Base-by-base conservation (phyloP, 2,888 invertebrate species). In the Acleris emargana region DNA sequence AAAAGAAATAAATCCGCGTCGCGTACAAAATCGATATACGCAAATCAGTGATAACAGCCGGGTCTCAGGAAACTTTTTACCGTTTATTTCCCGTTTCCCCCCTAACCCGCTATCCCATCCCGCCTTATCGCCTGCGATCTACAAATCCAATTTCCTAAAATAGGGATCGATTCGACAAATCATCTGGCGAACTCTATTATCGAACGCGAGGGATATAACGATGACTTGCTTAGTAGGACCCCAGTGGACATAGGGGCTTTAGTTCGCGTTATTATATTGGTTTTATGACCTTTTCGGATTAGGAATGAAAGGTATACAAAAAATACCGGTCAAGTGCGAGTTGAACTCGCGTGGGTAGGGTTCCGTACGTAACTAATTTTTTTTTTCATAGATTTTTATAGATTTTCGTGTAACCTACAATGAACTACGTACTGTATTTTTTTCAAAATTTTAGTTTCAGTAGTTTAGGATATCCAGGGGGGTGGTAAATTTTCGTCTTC, bases 101-200 rank as follows among this genome's bases (percentile, higher is more conserved):
- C 71, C 76, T 73, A 69, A 69, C 75, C 78, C 74, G 76, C 74
- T 57, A 57, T 66, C 73, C 78, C 74, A 76, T 73, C 71, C 80
- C 76, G 78, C 77, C 82, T 84, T 89, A 88, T 93, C 92, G 87
- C 79, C 79, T 82, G 76, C 87, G 87, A 93, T 93, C 93, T 91
- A 91, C 92, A 93, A 91, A 93, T 93, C 93, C 93, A 93, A 93
- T 93, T 92, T 93, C 92, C 92, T 86, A 89, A 92, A 93, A 91
- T 92, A 92, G 93, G 89, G 87, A 89, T 90, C 88, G 90, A 93
- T 93, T 88, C 90, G 89, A 92, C 93, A 93, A 93, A 93, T 93
- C 93, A 93, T 93, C 88, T 88, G 87, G 85, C 82, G 83, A 81
- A 88, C 86, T 89, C 87, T 85, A 88, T 89, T 88, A 89, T 87